Percentiles rank a stretch among this genome's conserved stretches.
phyloP scores from a whole-genome alignment of 2,888 invertebrate genomes.

The Augochlorella aurata region DNA sequence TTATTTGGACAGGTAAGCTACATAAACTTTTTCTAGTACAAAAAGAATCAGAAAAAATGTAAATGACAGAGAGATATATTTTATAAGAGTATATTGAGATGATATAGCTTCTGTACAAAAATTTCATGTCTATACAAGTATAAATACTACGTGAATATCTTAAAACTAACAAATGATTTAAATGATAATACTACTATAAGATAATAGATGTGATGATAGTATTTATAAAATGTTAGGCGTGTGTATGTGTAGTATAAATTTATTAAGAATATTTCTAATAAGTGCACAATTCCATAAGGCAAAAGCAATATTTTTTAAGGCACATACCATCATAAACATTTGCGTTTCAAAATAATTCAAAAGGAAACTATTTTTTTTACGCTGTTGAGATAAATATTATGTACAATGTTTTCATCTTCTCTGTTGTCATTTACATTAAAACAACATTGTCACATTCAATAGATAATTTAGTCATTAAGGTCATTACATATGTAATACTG shows the following conservation, averaged over 20 bases:
- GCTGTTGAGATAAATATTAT: conserved; percentile 17
- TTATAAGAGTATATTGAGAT: conserved; percentile 36
- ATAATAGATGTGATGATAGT: conserved; percentile 17
- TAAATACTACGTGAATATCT: conserved; percentile 63
- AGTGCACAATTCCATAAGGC: conserved; percentile 52
- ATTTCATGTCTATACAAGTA: conserved; percentile 52
- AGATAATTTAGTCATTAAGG: conserved; percentile 8
- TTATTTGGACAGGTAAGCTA: conserved; percentile 93
- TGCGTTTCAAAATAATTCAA: background rate
- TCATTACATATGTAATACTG: conserved; percentile 17
- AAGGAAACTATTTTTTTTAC: background rate
- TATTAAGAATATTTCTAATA: conserved; percentile 29
- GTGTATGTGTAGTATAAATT: conserved; percentile 22
- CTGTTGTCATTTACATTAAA: background rate
- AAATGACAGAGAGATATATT: conserved; percentile 36
- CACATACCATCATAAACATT: conserved; percentile 41
- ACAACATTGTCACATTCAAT: background rate
- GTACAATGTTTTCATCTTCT: conserved; percentile 21
- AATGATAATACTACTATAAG: conserved; percentile 21
- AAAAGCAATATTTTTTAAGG: conserved; percentile 53
- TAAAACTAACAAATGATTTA: conserved; percentile 48
- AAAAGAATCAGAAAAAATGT: conserved; percentile 23
- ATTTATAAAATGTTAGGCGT: conserved; percentile 25
- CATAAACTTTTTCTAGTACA: conserved; percentile 63
- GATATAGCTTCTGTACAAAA: conserved; percentile 59